Conservation (phyloP, 2,113 vertebrate genomes). For the Puntigrus tetrazona region DNA sequence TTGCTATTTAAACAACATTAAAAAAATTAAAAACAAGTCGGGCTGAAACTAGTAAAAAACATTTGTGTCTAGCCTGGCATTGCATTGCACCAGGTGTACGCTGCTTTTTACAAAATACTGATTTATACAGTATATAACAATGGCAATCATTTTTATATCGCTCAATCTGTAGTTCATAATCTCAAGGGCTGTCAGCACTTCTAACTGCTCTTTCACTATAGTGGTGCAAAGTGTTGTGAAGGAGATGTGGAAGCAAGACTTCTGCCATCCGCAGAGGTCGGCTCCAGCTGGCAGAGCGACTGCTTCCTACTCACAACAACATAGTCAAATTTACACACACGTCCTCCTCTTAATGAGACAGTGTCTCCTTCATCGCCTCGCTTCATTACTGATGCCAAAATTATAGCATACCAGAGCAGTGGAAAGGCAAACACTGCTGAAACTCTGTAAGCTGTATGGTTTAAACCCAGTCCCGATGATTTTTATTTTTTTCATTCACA, state of each 20-base stretch:
- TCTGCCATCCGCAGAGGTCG: conserved; percentile 26
- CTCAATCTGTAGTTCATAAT: not conserved
- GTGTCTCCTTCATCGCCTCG: conserved; percentile 58
- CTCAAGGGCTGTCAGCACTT: not conserved
- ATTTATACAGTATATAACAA: not conserved
- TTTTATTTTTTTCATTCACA: conserved; percentile 37
- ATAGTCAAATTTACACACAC: conserved; percentile 41
- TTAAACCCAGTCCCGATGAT: conserved; percentile 1
- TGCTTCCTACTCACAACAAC: conserved; percentile 40
- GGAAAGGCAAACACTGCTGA: conserved; percentile 63
- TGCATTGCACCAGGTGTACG: no score
- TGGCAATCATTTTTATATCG: not conserved
- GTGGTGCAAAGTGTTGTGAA: not conserved
- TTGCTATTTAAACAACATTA: no score
- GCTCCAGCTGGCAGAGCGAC: not conserved
- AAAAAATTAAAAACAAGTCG: no score
- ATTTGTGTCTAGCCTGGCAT: no score
- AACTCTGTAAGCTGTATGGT: conserved; percentile 47
- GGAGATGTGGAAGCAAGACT: conserved; percentile 3
- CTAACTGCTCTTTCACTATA: not conserved
- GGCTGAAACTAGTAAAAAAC: no score
- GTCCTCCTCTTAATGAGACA: conserved; percentile 44
- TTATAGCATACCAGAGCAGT: conserved; percentile 65
- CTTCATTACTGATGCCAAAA: conserved; percentile 65
- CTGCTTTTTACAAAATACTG: not conserved